Conservation (phyloP, 1,140 invertebrate genomes). For the Aleiodes sp. region DNA sequence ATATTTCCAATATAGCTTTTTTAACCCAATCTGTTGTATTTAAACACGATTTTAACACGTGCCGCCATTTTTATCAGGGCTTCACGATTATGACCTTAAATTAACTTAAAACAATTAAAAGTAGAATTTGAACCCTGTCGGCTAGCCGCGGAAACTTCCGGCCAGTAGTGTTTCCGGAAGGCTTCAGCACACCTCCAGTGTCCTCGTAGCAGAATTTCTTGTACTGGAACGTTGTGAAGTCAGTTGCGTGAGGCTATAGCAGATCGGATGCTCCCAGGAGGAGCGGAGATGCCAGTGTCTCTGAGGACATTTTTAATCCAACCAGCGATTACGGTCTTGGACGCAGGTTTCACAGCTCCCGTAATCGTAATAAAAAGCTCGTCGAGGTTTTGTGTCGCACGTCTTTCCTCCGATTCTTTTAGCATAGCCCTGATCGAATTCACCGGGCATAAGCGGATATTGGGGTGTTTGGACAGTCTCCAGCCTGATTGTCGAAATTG, state of each 20-base stretch:
- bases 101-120: no score
- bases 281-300: constrained; percentile 34
- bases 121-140: no score
- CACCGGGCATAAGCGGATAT: constrained; percentile 23
- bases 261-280: constrained; percentile 39
- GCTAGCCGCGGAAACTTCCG: neutral
- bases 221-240: constrained; percentile 34
- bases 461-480: constrained; percentile 16
- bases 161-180: constrained; percentile 42
- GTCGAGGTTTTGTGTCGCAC: neutral
- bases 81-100: no score
- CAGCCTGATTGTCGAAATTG: constrained; percentile 35
- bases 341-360: constrained; percentile 31
- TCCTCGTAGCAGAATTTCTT: constrained; percentile 37
- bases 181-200: constrained; percentile 37
- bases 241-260: constrained; percentile 29
- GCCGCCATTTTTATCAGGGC: no score
- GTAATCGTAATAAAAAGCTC: constrained; percentile 15
- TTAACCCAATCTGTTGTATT: no score
- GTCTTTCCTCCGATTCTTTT: constrained; percentile 19
- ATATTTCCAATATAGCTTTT: no score
- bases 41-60: no score
- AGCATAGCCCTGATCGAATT: constrained; percentile 11
- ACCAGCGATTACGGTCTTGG: constrained; percentile 40
- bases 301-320: constrained; percentile 36